Evolutionary conservation across 1,140 invertebrate species (phyloP), one percentile per base, ranked within the genome.

Genomic region (Aphelenchoides fujianensis): DNA sequence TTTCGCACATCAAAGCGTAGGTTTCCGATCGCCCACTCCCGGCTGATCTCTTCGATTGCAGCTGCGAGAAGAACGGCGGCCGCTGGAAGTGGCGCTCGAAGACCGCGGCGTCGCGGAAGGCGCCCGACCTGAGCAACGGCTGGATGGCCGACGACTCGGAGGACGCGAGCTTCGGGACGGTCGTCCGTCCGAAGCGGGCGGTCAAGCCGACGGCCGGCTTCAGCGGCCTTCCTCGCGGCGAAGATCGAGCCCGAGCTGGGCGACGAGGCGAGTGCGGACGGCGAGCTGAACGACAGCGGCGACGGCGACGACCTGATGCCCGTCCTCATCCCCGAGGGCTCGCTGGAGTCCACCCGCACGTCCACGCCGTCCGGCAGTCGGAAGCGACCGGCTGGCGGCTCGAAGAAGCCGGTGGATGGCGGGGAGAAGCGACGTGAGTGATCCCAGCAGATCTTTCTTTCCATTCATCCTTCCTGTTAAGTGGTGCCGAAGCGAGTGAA

Each of bases 1-100:
- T 30, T 32, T 41, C 19, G 2, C 63, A 66, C 53, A 19, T 37
- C n/a, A 66, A 66, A 37, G n/a, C 31, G 63, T 66, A 34, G 12
- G 63, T 66, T 37, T n/a, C n/a, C 1, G 31, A 19, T 30, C 36
- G 36, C 2, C n/a, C 59, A 61, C n/a, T 23, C 12, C 12, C 41
- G 41, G 41, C 12, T 48, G 23, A 48, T 48, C 30, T n/a, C 19
- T 61, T 19, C n/a, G n/a, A n/a, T 61, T 61, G 31, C 19, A 61
- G 59, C 16, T 61, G 59, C 31, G 59, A 61, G n/a, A 61, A 48
- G 23, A 48, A 48, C 23, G 41, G 41, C 41, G 41, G 41, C 30
- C n/a, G 27, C n/a, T 61, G n/a, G n/a, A 61, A 61, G 59, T 1
- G n/a, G 32, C 23, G 31, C n/a, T 16, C 63, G 34, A 30, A 66